Percentiles rank a stretch among this genome's conserved stretches.
These are phyloP conservation scores for Sipha maydis DNA, from an alignment of 2,888 invertebrate genomes.

Conservation along the genomic window DNA sequence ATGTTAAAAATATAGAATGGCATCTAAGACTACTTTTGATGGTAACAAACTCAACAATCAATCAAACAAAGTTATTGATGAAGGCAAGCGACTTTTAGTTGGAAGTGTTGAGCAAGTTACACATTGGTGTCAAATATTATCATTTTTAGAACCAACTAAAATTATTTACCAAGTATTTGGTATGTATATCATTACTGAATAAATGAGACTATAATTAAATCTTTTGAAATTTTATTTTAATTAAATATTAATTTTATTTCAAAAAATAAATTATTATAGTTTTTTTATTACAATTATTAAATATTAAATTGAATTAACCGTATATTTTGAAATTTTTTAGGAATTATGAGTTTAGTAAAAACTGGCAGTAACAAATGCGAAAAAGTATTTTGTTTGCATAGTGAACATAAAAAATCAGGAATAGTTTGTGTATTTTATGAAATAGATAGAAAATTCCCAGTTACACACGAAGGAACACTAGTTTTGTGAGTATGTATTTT, in stretches of 20 bases:
- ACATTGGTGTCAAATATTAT: conserved; percentile 14
- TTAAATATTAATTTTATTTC: no score
- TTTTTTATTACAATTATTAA: background rate
- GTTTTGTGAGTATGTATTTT: conserved; percentile 35
- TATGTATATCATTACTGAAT: background rate
- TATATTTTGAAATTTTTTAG: background rate
- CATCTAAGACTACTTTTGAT: background rate
- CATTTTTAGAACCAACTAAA: conserved; percentile 5
- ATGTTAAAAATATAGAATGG: background rate
- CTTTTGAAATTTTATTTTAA: background rate
- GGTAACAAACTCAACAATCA: background rate
- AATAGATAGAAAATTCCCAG: conserved; percentile 49
- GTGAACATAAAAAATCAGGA: background rate
- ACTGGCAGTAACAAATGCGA: conserved; percentile 38
- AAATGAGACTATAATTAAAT: background rate
- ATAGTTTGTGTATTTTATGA: conserved; percentile 57
- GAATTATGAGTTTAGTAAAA: conserved; percentile 28
- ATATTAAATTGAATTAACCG: background rate
- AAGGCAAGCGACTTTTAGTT: conserved; percentile 24
- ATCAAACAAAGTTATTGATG: background rate
- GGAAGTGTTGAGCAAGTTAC: conserved; percentile 40
- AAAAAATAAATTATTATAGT: background rate
- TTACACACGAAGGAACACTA: conserved; percentile 15
- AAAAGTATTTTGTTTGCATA: conserved; percentile 43
- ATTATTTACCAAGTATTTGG: conserved; percentile 55